Evolutionary conservation across 2,113 vertebrate genomes (phyloP).

Genomic region (Rissa tridactyla): DNA sequence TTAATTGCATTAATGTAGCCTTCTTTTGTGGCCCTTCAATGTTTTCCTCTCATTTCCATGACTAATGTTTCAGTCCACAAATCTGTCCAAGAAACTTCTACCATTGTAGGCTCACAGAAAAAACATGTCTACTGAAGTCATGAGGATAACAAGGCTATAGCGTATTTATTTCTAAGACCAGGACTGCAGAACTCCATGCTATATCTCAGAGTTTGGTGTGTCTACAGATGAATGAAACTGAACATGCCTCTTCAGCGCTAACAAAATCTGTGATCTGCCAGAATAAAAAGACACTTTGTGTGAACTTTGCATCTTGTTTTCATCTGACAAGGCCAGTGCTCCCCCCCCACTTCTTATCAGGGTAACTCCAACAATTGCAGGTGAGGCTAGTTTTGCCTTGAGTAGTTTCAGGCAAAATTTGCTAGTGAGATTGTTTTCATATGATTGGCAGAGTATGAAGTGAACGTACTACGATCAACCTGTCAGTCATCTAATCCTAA

Average conservation of each 20-base stretch:
- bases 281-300: background rate
- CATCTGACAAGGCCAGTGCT: background rate
- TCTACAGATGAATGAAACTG: background rate
- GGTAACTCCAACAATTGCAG: background rate
- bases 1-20: background rate
- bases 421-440: background rate
- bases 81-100: background rate
- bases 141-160: background rate
- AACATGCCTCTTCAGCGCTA: background rate
- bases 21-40: background rate
- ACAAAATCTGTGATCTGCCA: background rate
- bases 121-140: background rate
- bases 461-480: background rate
- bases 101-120: background rate
- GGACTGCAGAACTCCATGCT: background rate
- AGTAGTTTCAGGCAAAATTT: background rate
- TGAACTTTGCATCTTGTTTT: background rate
- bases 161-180: background rate
- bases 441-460: background rate
- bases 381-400: background rate
- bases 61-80: background rate
- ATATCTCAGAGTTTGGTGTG: background rate
- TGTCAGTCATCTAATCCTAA: background rate
- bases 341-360: background rate
- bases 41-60: background rate